A percentile compares a stretch with the other conserved stretches of the same genome.
These are phyloP conservation scores for Heterotis niloticus DNA, from an alignment of 2,113 vertebrate species.

Conservation along the genomic window DNA sequence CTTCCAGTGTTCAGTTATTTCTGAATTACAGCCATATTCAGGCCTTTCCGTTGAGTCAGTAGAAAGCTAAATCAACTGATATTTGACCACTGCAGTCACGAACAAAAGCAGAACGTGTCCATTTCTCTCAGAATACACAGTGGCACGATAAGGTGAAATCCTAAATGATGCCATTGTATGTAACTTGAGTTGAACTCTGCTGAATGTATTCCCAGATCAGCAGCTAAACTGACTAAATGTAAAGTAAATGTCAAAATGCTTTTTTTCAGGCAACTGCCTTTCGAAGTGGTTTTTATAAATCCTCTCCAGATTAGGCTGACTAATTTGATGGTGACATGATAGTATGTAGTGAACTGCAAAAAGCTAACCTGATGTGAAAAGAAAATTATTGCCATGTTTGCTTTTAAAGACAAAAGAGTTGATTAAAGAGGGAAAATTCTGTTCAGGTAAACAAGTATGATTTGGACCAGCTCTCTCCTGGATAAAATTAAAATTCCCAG, in stretches of 20 bases:
- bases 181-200: too few relatives aligned
- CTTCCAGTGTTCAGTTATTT: background rate
- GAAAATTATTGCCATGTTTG: background rate
- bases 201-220: too few relatives aligned
- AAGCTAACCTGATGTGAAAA: background rate
- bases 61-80: background rate
- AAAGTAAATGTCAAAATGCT: background rate
- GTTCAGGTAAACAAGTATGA: too few relatives aligned
- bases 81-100: slow-evolving; percentile 1
- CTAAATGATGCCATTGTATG: too few relatives aligned
- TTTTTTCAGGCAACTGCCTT: background rate
- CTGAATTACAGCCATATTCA: background rate
- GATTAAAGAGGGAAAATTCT: too few relatives aligned
- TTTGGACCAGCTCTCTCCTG: too few relatives aligned
- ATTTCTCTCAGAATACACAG: too few relatives aligned
- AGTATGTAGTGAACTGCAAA: background rate
- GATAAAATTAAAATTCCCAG: too few relatives aligned
- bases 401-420: background rate
- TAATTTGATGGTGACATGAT: background rate
- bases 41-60: background rate
- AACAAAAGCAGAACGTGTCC: background rate
- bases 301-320: background rate
- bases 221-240: background rate
- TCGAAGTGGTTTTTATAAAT: background rate
- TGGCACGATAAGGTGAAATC: too few relatives aligned